Base-by-base conservation (phyloP, 2,113 vertebrate genomes). In the Tetraodon nigroviridis region DNA sequence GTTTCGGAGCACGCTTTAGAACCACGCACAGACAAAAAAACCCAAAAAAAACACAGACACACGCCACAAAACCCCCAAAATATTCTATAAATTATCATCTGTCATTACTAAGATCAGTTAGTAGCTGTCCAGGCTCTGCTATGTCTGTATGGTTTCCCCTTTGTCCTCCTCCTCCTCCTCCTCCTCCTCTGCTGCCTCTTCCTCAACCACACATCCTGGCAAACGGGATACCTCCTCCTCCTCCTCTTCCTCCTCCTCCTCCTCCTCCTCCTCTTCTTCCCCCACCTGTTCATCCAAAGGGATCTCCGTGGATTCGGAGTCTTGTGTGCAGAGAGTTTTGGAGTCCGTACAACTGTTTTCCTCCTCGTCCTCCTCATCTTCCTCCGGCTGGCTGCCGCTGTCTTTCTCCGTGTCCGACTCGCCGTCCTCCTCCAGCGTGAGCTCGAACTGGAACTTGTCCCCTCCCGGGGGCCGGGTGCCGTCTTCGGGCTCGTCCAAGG, bases 361-460 rank as follows among this genome's bases (percentile, higher is more conserved):
- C 42, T 79, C 92, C 53, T 94, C 93, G 65, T 96, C 95, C 7
- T 84, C 79, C 3, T 94, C 93, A 3, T 90, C 90, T 78, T 97
- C 95, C 69, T 98, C 95, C 1, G 94, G 93, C 75, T 96, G 97
- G 88, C 95, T 98, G 57, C 93, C 93, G 64, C 95, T 96, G 89
- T 98, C 95, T 78, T 99, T 98, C 79, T 99, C 96, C 0, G 95
- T 98, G 83, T 98, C 96, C 2, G 95, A 98, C 79, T 98, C 96
- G 1, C 93, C 94, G 0, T 98, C 95, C 87, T 99, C 97, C 78
- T 99, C 95, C 69, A 99, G 86, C 10, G 97, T 98, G 62, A 99
- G 91, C 82, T 99, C 96, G 77, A 99, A 99, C 83, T 99, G 97
- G 89, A 99, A 99, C 88, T 98, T 98, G 80, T 99, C 97, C 13